Base-by-base conservation (phyloP, 2,113 vertebrate genomes). In the Otolemur garnettii region DNA sequence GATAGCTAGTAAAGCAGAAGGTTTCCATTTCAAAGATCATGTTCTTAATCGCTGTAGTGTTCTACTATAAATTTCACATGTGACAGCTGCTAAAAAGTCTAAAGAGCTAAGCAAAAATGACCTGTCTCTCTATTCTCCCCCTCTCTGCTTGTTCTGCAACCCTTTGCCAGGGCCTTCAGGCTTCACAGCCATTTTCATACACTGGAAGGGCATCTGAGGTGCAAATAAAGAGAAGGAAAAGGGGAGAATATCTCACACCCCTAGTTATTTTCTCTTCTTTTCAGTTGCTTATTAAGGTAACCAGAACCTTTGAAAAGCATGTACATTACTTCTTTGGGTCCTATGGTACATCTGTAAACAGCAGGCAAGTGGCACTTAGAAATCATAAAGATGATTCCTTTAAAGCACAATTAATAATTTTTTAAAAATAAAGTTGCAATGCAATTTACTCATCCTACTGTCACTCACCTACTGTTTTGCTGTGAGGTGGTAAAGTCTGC, bases 241-340 rank as follows among this genome's bases (percentile, higher is more conserved):
- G 42, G 17, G 71, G 38, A 87, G 19, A 22, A 28, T 24, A 74
- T 26, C 33, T 66, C 55, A 38, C 68, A n/a, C 38, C 38, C 26
- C 38, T 5, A 14, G 26, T 26, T 71, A 62, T 22, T 88, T 85
- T 82, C 45, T 60, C 42, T 77, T 75, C 62, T 87, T 87, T 68
- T 45, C 26, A 92, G 55, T 2, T 24, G 33, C 15, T 59, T 11
- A 2, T 66, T 30, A 87, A 66, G n/a, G 14, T 59, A 55, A 77
- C 42, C 53, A 93, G 45, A 91, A 93, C 19, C 55, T 90, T 74
- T 80, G 28, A 38, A 95, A 88, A 90, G 10, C 38, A 24, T 22
- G n/a, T 1, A 8, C 4, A 30, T 38, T 60, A 62, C n/a, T 77
- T 28, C 55, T 87, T 15, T 59, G 35, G 66, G 18, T 13, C 64